Evolutionary conservation across 1,140 invertebrate genomes (phyloP), one percentile per base, ranked within the genome.

Genomic region (Odontomachus brunneus): DNA sequence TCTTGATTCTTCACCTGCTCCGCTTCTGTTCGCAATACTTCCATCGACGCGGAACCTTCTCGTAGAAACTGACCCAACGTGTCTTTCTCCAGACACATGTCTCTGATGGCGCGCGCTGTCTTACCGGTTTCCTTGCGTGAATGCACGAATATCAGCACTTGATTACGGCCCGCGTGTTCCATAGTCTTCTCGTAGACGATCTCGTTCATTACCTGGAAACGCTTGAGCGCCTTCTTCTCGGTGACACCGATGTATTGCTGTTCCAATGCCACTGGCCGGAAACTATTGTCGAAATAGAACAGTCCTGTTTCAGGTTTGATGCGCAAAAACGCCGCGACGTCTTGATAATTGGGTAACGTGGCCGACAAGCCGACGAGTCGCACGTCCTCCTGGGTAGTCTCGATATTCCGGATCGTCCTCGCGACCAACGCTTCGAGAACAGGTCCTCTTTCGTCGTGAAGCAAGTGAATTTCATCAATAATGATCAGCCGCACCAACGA

Each of bases 131-230:
- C 99, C 93, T 99, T 99, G 12, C 99, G 95, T 0, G 99, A 99
- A 93, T 99, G 99, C 0, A 99, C 99, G 94, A 99, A 99, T 22
- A 99, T 97, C 4, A 99, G 93, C 17, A 99, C 98, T 95, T 99
- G 99, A 95, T 99, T 99, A 90, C 98, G 97, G 0, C 99, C 99
- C 17, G 99, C 99, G 93, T 99, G 98, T 90, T 99, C 99, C 97
- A 99, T 98, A 0, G 99, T 98, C 95, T 99, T 99, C 90, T 99
- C 99, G 93, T 99, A 99, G 0, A 99, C 98, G 89, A 99, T 99
- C 91, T 99, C 99, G 94, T 99, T 99, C 98, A 99, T 99, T 0
- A 99, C 97, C 94, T 99, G 99, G 92, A 99, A 99, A 53, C 99
- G 94, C 92, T 99, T 99, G 4, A 99, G 94, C 1, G 99, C 99